Evolutionary conservation across 2,888 invertebrate species (phyloP), one percentile per base, ranked within the genome.

Genomic region (Drosophila histrio): DNA sequence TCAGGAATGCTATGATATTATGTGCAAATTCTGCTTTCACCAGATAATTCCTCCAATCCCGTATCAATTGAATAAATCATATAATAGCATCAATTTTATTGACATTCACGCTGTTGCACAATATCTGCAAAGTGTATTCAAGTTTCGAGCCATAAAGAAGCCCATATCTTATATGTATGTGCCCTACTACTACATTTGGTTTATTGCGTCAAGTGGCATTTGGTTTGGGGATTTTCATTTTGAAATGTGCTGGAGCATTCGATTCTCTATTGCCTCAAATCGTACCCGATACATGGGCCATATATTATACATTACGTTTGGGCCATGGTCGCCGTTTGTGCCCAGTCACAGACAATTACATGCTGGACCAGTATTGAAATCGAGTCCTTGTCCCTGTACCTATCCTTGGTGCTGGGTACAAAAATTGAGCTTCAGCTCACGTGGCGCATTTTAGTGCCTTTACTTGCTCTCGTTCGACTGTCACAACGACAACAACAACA

Each of bases 171-270:
- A 38, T 2, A 15, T 17, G 3, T 34, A 38, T 58, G 50, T 39
- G 36, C 58, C 64, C 8, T 13, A n/a, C n/a, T 9, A 13, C 36
- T 71, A 59, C 71, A 60, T 71, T 87, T 89, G 78, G 87, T 87
- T 90, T 89, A 88, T 90, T 87, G 80, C 78, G 77, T 90, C 89
- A 89, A 90, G 74, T 83, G 79, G 88, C 80, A 80, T 89, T 90
- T 84, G 83, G 76, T 64, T 74, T 52, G 50, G 74, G 87, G 87
- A 89, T 90, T 88, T 88, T 71, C 83, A 82, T 79, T 89, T 77
- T 73, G 88, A 87, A 89, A 77, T 79, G 86, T 84, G 73, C 72
- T 76, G 64, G 63, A 73, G 78, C 65, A 62, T 64, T 84, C 84
- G 64, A 49, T 62, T 64, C 64, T 60, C 53, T 61, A 82, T 70